A percentile compares a stretch with the other conserved stretches of the same genome.
Conservation (phyloP, 2,113 vertebrate species). For the Hemiscyllium ocellatum region DNA sequence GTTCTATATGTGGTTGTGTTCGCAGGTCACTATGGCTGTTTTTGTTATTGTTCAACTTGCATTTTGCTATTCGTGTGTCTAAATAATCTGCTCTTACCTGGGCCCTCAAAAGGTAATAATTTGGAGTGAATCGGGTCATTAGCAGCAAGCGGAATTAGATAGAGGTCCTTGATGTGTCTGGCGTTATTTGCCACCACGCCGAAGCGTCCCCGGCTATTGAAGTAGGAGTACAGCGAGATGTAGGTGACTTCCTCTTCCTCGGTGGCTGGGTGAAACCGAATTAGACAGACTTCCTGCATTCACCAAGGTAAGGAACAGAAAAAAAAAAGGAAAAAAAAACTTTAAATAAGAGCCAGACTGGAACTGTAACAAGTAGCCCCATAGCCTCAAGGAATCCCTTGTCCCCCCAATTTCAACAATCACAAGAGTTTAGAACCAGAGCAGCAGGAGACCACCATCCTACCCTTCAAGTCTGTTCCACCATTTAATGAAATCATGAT, state of each 20-base stretch:
- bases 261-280: constrained; percentile 89
- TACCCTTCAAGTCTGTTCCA: background rate
- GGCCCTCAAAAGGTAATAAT: constrained; percentile 88
- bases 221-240: constrained; percentile 95
- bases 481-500: background rate
- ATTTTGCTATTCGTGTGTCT: constrained; percentile 14
- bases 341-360: background rate
- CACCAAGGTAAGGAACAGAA: constrained; percentile 41
- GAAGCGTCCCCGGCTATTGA: constrained; percentile 91
- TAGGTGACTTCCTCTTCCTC: constrained; percentile 96
- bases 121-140: constrained; percentile 82
- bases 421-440: background rate
- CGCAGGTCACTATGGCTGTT: background rate
- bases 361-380: background rate
- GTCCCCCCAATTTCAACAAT: background rate
- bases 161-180: constrained; percentile 89
- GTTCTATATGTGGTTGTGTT: background rate
- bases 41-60: background rate
- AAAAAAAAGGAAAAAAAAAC: background rate
- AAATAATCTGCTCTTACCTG: constrained; percentile 72
- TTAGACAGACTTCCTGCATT: constrained; percentile 82
- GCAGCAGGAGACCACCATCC: background rate
- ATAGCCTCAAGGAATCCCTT: background rate
- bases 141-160: constrained; percentile 86
- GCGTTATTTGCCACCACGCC: constrained; percentile 89